These are phyloP conservation scores for Nemurella pictetii DNA, from an alignment of 2,888 invertebrate genomes.

Conservation along the genomic window DNA sequence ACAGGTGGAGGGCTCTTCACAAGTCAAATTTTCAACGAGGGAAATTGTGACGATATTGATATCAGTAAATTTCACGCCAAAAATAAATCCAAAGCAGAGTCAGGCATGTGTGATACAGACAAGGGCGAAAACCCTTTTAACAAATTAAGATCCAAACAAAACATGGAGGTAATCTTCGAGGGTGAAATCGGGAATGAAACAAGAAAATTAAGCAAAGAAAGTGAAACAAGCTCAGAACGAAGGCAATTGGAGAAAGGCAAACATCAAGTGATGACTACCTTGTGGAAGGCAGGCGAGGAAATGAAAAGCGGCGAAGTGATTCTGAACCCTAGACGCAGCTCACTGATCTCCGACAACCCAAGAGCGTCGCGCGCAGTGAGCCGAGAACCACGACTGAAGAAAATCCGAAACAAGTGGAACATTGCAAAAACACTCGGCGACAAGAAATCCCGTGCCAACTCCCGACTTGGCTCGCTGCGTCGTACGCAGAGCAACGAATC, in stretches of 20 bases:
- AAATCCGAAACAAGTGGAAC: slow-evolving; percentile 18
- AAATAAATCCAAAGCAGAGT: not conserved
- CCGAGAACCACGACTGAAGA: slow-evolving; percentile 2
- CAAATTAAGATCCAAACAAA: not conserved
- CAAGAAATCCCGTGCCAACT: not conserved
- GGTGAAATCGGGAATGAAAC: not conserved
- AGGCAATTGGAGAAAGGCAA: not conserved
- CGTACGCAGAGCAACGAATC: not conserved
- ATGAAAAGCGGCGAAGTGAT: not conserved
- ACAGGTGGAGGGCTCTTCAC: not conserved
- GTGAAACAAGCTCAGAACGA: not conserved
- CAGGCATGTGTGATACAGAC: not conserved
- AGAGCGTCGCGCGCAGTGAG: not conserved
- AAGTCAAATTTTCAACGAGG: not conserved
- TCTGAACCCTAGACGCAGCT: not conserved
- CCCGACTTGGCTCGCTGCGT: not conserved
- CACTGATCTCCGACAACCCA: not conserved
- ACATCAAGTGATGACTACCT: not conserved
- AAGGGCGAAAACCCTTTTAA: not conserved
- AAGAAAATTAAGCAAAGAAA: not conserved
- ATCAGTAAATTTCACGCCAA: not conserved
- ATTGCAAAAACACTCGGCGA: not conserved
- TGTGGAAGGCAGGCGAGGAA: not conserved
- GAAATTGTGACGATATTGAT: not conserved
- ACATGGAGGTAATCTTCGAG: not conserved